Percentiles rank a stretch among this genome's conserved stretches.
These are phyloP conservation scores for Orgyia antiqua DNA, from an alignment of 2,888 invertebrate genomes.

Conservation along the genomic window DNA sequence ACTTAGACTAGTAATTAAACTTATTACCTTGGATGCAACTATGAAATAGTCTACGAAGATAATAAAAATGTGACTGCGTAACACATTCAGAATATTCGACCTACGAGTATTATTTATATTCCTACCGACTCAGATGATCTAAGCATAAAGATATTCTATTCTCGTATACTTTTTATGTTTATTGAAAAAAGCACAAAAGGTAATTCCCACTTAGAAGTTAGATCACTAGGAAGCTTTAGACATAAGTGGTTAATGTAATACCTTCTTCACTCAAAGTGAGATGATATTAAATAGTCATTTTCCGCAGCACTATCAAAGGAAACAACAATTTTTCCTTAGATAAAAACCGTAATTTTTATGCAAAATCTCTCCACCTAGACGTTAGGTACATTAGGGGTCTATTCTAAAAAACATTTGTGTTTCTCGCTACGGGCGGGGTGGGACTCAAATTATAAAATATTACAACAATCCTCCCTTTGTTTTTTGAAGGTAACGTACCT, in stretches of 20 bases:
- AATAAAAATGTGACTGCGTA: too few relatives aligned
- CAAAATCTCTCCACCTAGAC: constrained; percentile 54
- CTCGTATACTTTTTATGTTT: too few relatives aligned
- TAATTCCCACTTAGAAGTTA: constrained; percentile 3
- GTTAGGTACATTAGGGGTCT: constrained; percentile 60
- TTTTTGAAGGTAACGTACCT: constrained; percentile 56
- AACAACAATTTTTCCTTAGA: constrained; percentile 47
- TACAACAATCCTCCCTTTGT: constrained; percentile 63
- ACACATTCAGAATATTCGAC: too few relatives aligned
- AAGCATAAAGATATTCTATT: too few relatives aligned
- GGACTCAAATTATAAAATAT: constrained; percentile 64
- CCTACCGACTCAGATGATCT: too few relatives aligned
- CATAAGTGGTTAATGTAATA: constrained; percentile 10
- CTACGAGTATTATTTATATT: too few relatives aligned
- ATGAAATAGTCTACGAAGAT: too few relatives aligned
- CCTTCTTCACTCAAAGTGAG: constrained; percentile 13
- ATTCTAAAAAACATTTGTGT: constrained; percentile 53
- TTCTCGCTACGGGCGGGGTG: constrained; percentile 39
- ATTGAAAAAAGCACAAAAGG: too few relatives aligned
- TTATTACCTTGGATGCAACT: too few relatives aligned
- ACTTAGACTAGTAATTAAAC: too few relatives aligned
- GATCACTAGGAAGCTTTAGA: constrained; percentile 7
- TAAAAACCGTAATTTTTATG: constrained; percentile 53
- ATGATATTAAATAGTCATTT: constrained; percentile 29
- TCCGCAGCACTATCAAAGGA: constrained; percentile 44